phyloP scores from a whole-genome alignment of 1,140 invertebrate species.

The Melipona quadrifasciata region DNA sequence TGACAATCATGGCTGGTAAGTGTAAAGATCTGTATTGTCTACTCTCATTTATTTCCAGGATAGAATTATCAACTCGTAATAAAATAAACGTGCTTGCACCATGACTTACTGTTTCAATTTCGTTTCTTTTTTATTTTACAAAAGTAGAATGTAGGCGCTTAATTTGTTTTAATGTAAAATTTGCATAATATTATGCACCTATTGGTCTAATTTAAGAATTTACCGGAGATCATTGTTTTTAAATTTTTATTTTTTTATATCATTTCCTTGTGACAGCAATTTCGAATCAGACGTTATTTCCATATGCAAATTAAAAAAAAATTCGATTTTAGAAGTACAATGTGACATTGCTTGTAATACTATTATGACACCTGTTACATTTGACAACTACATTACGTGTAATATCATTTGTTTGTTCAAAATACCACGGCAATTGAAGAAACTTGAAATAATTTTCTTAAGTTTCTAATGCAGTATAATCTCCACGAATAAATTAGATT shows the following conservation, averaged over 20 bases:
- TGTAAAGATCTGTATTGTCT: slow-evolving; percentile 46
- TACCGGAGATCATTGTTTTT: background rate
- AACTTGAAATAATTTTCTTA: background rate
- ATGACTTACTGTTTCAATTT: background rate
- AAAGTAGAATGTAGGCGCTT: no score
- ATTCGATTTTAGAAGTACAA: background rate
- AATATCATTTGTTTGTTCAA: background rate
- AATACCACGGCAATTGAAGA: background rate
- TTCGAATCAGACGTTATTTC: background rate
- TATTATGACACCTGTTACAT: slow-evolving; percentile 53
- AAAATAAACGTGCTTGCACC: background rate
- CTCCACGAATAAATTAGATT: background rate
- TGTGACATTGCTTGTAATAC: background rate
- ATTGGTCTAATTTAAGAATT: slow-evolving; percentile 10
- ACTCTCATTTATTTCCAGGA: slow-evolving; percentile 33
- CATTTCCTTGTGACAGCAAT: background rate
- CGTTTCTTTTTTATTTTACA: no score
- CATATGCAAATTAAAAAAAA: background rate
- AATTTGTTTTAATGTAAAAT: background rate
- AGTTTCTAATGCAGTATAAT: background rate
- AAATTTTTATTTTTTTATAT: background rate
- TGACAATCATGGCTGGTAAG: slow-evolving; percentile 81
- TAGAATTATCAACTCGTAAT: background rate
- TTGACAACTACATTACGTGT: slow-evolving; percentile 20
- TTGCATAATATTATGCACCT: slow-evolving; percentile 15